Conservation (phyloP, 2,113 vertebrate genomes). For the Caranx melampygus region DNA sequence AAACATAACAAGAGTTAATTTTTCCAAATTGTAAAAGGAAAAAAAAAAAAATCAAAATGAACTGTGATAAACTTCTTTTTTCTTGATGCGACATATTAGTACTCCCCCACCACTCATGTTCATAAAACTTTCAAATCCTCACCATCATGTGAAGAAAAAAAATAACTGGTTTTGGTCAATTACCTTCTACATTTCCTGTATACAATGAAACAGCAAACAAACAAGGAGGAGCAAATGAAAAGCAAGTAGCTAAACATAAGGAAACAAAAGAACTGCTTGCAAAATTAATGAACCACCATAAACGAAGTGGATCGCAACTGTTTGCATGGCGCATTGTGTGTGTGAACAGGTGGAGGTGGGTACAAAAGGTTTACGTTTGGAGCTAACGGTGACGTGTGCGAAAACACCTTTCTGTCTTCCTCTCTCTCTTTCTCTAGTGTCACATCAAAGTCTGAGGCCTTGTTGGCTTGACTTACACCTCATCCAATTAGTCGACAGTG, state of each 20-base stretch:
- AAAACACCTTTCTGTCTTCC: conserved; percentile 66
- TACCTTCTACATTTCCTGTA: conserved; percentile 54
- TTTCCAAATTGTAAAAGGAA: no score
- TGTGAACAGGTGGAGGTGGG: conserved; percentile 63
- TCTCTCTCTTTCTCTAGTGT: conserved; percentile 56
- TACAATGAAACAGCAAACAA: conserved; percentile 68
- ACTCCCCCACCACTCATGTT: no score
- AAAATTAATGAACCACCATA: conserved; percentile 88
- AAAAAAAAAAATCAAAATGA: background rate
- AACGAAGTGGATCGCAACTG: conserved; percentile 59
- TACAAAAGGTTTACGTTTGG: conserved; percentile 50
- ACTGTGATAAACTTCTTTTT: no score
- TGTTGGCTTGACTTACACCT: conserved; percentile 93
- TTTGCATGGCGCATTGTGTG: conserved; percentile 42
- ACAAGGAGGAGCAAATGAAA: conserved; percentile 66
- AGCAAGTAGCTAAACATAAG: conserved; percentile 75
- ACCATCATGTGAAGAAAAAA: background rate
- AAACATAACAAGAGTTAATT: no score
- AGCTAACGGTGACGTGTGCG: conserved; percentile 66
- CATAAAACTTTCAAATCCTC: no score
- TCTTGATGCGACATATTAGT: no score
- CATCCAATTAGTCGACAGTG: conserved; percentile 94
- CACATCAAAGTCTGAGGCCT: conserved; percentile 91
- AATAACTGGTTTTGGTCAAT: conserved; percentile 29
- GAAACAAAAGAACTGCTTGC: conserved; percentile 86